phyloP scores from a whole-genome alignment of 2,888 invertebrate genomes.

The Hartigia nigra region DNA sequence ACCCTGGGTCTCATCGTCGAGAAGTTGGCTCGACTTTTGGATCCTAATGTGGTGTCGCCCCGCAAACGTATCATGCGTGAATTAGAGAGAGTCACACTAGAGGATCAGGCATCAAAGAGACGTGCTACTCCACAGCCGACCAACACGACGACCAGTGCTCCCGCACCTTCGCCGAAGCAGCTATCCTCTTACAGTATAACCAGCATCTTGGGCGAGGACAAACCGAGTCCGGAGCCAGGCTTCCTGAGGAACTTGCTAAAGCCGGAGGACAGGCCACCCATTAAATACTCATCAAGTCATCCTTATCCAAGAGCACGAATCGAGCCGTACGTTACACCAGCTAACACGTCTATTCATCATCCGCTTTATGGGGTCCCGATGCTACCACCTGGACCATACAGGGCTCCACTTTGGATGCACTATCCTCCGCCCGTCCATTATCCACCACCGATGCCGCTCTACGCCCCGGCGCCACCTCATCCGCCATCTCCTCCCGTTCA shows the following conservation, averaged over 20 bases:
- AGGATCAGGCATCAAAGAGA: constrained; percentile 75
- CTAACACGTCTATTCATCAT: constrained; percentile 57
- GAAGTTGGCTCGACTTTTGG: constrained; percentile 59
- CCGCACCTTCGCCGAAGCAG: constrained; percentile 62
- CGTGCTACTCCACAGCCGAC: constrained; percentile 59
- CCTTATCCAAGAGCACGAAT: constrained; percentile 57
- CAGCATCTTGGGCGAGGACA: constrained; percentile 79
- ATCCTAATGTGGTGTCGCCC: constrained; percentile 78
- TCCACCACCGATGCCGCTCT: constrained; percentile 63
- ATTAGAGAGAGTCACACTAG: constrained; percentile 80
- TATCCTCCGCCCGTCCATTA: constrained; percentile 67
- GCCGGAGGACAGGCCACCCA: constrained; percentile 58
- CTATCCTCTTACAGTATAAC: constrained; percentile 86
- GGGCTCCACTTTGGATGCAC: constrained; percentile 69
- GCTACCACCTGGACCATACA: constrained; percentile 65
- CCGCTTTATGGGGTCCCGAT: constrained; percentile 62
- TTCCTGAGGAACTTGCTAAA: constrained; percentile 61
- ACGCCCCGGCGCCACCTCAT: constrained; percentile 63
- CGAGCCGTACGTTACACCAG: constrained; percentile 56
- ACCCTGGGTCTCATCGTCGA: constrained; percentile 59
- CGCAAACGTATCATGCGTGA: constrained; percentile 85
- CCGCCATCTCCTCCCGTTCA: constrained; percentile 60
- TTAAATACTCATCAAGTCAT: constrained; percentile 60
- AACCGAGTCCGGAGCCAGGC: constrained; percentile 65
- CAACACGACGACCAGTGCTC: constrained; percentile 34